phyloP scores from a whole-genome alignment of 2,888 invertebrate genomes.

The Acholoe squamosa region DNA sequence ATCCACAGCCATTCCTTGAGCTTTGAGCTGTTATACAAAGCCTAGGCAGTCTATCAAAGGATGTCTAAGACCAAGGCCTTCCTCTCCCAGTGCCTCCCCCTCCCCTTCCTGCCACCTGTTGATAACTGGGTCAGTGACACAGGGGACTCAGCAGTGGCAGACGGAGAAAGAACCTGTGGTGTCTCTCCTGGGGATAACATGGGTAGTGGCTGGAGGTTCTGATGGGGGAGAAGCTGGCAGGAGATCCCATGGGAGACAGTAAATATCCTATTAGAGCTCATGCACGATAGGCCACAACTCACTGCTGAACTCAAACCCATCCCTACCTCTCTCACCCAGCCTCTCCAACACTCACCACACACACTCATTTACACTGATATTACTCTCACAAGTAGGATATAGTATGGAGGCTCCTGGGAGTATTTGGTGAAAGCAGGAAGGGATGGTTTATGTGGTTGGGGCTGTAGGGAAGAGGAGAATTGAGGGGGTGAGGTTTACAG shows the following conservation, averaged over 20 bases:
- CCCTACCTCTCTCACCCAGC: background rate
- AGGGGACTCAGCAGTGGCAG: background rate
- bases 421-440: background rate
- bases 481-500: background rate
- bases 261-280: background rate
- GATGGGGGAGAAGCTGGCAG: too few species aligned
- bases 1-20: too few species aligned
- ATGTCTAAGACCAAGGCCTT: too few species aligned
- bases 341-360: too few species aligned
- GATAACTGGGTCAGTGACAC: background rate
- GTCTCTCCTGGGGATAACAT: background rate
- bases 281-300: background rate
- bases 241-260: background rate
- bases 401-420: background rate
- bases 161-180: background rate
- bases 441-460: background rate
- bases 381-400: too few species aligned
- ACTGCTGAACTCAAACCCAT: background rate
- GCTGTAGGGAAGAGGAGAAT: background rate
- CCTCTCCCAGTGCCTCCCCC: background rate
- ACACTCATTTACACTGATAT: too few species aligned
- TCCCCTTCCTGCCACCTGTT: too few species aligned
- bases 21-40: too few species aligned
- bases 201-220: too few species aligned
- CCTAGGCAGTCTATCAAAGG: too few species aligned